These are phyloP conservation scores for Tachyglossus aculeatus DNA, from an alignment of 2,797 vertebrate species.

Conservation along the genomic window DNA sequence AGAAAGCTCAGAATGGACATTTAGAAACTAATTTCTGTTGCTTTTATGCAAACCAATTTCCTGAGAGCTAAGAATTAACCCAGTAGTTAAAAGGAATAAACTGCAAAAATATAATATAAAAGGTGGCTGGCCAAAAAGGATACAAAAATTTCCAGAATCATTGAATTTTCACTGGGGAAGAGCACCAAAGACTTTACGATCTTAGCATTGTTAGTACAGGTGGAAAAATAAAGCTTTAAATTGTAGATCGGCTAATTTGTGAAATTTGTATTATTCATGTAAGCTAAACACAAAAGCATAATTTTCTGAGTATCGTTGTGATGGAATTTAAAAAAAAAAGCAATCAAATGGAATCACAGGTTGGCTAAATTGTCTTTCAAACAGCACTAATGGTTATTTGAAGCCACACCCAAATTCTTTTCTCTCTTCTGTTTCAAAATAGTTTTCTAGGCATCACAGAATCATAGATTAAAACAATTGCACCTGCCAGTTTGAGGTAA, in stretches of 20 bases:
- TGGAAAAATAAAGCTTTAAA: no score
- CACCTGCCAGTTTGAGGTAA: constrained; percentile 48
- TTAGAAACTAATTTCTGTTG: not conserved
- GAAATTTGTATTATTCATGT: constrained; percentile 31
- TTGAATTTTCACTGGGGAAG: no score
- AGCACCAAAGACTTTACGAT: no score
- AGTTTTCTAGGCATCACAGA: constrained; percentile 39
- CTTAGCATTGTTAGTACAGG: no score
- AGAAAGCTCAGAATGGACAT: not conserved
- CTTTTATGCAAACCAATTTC: constrained; percentile 1
- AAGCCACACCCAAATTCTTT: constrained; percentile 36
- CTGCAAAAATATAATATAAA: not conserved
- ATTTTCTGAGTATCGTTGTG: constrained; percentile 40
- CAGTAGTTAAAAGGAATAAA: not conserved
- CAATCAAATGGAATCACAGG: constrained; percentile 34
- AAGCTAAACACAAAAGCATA: constrained; percentile 30
- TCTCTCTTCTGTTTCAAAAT: constrained; percentile 26
- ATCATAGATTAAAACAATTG: constrained; percentile 49
- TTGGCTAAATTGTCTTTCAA: constrained; percentile 48
- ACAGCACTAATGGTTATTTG: constrained; percentile 53
- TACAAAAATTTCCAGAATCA: constrained; percentile 4
- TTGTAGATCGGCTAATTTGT: no score
- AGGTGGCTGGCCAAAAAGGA: not conserved
- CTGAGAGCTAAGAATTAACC: not conserved
- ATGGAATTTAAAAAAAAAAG: constrained; percentile 40